A percentile compares a stretch with the other conserved stretches of the same genome.
These are phyloP conservation scores for Harpalus rubripes DNA, from an alignment of 2,888 invertebrate genomes.

Conservation along the genomic window DNA sequence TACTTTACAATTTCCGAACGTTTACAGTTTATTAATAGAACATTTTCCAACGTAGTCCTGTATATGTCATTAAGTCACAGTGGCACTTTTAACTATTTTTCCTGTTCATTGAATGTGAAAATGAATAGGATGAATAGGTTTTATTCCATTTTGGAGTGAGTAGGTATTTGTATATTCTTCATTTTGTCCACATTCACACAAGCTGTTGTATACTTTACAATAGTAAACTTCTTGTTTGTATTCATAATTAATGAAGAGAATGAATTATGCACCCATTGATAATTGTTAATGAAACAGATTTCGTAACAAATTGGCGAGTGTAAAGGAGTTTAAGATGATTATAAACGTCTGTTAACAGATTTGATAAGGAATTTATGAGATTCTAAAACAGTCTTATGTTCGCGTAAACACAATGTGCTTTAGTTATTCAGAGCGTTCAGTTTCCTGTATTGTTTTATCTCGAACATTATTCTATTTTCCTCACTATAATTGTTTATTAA, in stretches of 20 bases:
- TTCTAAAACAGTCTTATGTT: constrained; percentile 21
- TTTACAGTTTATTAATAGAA: no score
- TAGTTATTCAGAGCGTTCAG: constrained; percentile 11
- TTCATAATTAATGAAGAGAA: neutral
- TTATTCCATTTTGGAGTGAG: no score
- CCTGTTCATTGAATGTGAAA: no score
- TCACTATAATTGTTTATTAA: constrained; percentile 43
- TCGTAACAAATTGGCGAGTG: constrained; percentile 26
- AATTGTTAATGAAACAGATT: constrained; percentile 15
- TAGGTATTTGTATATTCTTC: no score
- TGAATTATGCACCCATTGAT: neutral
- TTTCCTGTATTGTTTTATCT: constrained; percentile 32
- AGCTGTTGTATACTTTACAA: no score
- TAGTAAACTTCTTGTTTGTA: neutral
- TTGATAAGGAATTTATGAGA: constrained; percentile 41
- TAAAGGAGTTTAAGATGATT: constrained; percentile 20
- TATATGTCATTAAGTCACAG: no score
- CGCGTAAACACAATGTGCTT: constrained; percentile 36
- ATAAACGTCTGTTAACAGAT: constrained; percentile 46
- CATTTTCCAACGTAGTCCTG: no score
- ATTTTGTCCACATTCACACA: no score
- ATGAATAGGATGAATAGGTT: no score
- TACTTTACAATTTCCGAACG: no score
- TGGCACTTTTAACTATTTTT: no score
- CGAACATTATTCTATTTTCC: constrained; percentile 36